Evolutionary conservation across 2,888 invertebrate species (phyloP), one percentile per base, ranked within the genome.

Genomic region (Scrobipalpa costella): DNA sequence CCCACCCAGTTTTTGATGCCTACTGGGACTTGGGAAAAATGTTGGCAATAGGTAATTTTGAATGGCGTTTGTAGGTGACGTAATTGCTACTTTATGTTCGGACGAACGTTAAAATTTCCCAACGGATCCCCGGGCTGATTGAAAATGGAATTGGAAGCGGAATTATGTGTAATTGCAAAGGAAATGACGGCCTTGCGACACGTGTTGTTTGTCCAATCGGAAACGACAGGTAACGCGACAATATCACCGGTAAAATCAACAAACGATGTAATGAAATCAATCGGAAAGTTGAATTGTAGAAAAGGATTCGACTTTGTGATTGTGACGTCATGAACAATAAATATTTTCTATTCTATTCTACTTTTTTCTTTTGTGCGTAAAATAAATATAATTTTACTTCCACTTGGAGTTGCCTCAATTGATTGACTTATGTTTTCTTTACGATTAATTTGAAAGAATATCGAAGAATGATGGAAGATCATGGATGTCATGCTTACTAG

Each of bases 1-100:
- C 90, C 90, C 81, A 90, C 80, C 79, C 78, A 77, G 85, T 88
- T 88, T 84, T 82, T 81, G 78, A 85, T 91, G 90, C 91, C 91
- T 91, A 91, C 91, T 74, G 91, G 91, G 91, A 90, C 70, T 90
- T 89, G 84, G 84, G 71, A 85, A 88, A 88, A 85, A 80, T 88
- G 84, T 85, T 86, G 78, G 84, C 83, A 82, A 86, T 88, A 86
- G 85, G 90, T 89, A 90, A 90, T 90, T 89, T 85, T 80, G 84
- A 81, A 85, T 78, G 79, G 83, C 83, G 84, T 87, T 85, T 76
- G 78, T 79, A 80, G 80, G 84, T 83, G 83, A 86, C 80, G 82
- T 87, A 90, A 90, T 88, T 85, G 85, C 78, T 73, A 81, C 80
- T 88, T 88, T 88, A 88, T 84, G 81, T 75, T 77, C 72, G 71